A percentile compares a stretch with the other conserved stretches of the same genome.
Conservation (phyloP, 2,797 vertebrate genomes). For the Myotis vivesi region DNA sequence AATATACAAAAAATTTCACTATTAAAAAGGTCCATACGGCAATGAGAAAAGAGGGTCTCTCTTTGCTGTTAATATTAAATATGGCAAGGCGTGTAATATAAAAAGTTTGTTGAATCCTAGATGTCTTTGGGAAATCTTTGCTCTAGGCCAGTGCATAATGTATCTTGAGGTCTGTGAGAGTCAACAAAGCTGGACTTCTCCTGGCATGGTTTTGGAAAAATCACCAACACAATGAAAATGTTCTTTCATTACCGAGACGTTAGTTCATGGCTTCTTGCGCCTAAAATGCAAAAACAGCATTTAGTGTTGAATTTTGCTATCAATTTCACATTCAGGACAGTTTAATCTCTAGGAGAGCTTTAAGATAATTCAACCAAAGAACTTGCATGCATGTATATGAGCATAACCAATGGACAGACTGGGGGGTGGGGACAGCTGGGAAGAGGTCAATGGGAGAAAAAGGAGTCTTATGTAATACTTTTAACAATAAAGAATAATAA, state of each 20-base stretch:
- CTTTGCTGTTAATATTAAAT: slow-evolving; percentile 65
- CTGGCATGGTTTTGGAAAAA: not conserved
- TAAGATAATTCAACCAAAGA: not conserved
- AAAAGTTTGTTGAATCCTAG: not conserved
- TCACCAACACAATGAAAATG: not conserved
- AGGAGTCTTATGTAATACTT: no score
- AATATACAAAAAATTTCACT: slow-evolving; percentile 52
- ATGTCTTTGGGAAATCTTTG: slow-evolving; percentile 46
- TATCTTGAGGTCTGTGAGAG: not conserved
- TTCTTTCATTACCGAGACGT: not conserved
- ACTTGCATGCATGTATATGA: no score
- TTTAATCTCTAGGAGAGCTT: not conserved
- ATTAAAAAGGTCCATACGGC: slow-evolving; percentile 59
- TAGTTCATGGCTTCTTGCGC: slow-evolving; percentile 92
- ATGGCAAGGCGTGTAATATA: not conserved
- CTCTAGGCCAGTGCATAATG: not conserved
- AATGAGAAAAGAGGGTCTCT: not conserved
- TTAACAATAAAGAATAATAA: no score
- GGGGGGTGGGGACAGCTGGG: no score
- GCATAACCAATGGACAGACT: no score
- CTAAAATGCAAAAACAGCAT: slow-evolving; percentile 80
- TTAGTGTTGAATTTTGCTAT: slow-evolving; percentile 25
- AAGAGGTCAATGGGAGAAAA: no score
- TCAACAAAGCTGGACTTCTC: not conserved
- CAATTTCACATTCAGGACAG: not conserved